Evolutionary conservation across 2,113 vertebrate species (phyloP).

Genomic region (Megaptera novaeangliae): DNA sequence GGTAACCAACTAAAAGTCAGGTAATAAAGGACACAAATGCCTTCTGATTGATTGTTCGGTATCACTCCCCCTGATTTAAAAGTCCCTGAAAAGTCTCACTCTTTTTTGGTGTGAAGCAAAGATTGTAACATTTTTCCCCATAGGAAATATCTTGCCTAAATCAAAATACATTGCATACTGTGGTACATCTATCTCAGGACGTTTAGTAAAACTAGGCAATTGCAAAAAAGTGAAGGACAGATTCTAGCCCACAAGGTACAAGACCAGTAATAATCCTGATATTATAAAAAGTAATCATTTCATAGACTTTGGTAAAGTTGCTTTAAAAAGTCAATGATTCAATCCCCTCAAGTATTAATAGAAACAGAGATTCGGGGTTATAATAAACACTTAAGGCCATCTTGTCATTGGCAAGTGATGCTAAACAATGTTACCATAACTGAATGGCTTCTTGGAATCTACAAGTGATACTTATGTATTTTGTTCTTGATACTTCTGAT

Average conservation of each 20-base stretch:
- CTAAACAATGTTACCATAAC: constrained; percentile 20
- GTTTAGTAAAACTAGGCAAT: background rate
- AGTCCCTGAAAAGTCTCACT: background rate
- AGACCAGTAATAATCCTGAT: background rate
- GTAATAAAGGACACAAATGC: background rate
- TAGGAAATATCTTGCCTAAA: background rate
- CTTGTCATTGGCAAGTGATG: constrained; percentile 36
- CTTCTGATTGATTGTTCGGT: background rate
- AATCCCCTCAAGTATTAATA: constrained; percentile 36
- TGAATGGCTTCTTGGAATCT: background rate
- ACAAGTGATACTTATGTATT: constrained; percentile 14
- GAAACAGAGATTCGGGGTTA: constrained; percentile 1
- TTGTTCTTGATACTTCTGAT: constrained; percentile 41
- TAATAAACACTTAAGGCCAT: constrained; percentile 44
- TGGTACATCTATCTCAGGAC: background rate
- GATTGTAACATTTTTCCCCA: background rate
- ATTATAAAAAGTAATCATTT: constrained; percentile 25
- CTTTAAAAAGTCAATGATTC: constrained; percentile 53
- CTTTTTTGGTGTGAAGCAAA: background rate
- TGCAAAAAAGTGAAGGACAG: background rate
- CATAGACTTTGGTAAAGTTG: constrained; percentile 18
- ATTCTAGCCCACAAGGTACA: background rate
- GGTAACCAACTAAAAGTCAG: background rate
- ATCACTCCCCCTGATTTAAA: background rate
- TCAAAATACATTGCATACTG: background rate